These are phyloP conservation scores for Brachypterus glaber DNA, from an alignment of 2,888 invertebrate genomes.

Conservation along the genomic window DNA sequence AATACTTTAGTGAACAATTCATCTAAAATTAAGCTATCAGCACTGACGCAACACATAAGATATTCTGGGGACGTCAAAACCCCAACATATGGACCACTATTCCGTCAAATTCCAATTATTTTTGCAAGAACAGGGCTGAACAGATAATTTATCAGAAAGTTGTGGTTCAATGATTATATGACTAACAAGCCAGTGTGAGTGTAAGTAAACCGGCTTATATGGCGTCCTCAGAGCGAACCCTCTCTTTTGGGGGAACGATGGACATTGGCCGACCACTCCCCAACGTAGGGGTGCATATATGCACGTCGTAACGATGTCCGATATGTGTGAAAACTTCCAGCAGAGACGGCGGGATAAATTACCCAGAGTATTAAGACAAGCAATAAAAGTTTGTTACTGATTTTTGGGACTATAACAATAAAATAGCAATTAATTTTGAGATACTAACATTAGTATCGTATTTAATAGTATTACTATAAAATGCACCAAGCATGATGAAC, in stretches of 20 bases:
- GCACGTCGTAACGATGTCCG: conserved; percentile 24
- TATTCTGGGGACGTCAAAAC: neutral
- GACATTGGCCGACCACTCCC: conserved; percentile 33
- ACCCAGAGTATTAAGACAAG: no score
- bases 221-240: conserved; percentile 22
- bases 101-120: conserved; percentile 18
- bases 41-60: no score
- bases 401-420: no score
- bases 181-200: conserved; percentile 17
- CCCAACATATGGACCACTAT: conserved; percentile 1
- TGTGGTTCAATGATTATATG: conserved; percentile 9
- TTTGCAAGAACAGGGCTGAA: conserved; percentile 12
- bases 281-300: conserved; percentile 29
- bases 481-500: no score
- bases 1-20: no score
- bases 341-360: conserved; percentile 12
- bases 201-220: conserved; percentile 13
- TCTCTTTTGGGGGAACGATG: conserved; percentile 27
- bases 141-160: conserved; percentile 2
- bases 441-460: no score
- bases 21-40: no score
- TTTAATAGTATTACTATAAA: no score
- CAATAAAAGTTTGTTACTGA: no score
- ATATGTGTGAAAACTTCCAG: conserved; percentile 14
- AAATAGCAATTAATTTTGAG: no score